Evolutionary conservation across 2,113 vertebrate genomes (phyloP).

Genomic region (Pterocles burchelli): DNA sequence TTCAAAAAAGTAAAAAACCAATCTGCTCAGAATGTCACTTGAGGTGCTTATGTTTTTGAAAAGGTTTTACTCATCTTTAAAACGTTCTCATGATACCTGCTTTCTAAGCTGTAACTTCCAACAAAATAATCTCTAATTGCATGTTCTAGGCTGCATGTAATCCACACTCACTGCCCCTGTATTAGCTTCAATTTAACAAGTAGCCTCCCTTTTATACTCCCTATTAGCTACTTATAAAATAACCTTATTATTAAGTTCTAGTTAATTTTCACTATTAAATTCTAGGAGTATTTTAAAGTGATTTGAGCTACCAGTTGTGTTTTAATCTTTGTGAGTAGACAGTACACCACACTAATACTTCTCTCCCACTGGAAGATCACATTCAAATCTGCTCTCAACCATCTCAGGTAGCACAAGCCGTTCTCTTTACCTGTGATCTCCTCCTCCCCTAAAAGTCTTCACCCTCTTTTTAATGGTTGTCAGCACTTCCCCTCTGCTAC

Average conservation of each 20-base stretch:
- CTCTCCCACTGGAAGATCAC: not conserved
- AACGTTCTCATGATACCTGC: not conserved
- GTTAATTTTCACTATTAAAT: not conserved
- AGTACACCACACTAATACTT: not conserved
- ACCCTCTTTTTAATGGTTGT: not conserved
- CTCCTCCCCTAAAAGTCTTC: not conserved
- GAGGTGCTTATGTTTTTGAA: not conserved
- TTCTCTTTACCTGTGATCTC: not conserved
- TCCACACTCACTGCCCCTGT: not conserved
- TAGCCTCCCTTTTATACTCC: not conserved
- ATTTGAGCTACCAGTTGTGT: not conserved
- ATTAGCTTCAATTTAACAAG: not conserved
- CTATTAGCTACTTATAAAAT: not conserved
- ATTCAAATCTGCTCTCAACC: not conserved
- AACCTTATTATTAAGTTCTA: not conserved
- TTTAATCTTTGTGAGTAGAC: not conserved
- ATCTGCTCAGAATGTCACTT: not conserved
- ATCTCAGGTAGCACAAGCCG: not conserved
- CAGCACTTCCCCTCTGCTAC: not conserved
- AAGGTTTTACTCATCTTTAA: not conserved
- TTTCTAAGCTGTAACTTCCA: not conserved
- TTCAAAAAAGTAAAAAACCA: not conserved
- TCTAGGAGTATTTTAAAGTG: not conserved
- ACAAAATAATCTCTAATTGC: not conserved
- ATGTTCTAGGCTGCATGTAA: not conserved